Evolutionary conservation across 2,797 vertebrate species (phyloP), one percentile per base, ranked within the genome.

Genomic region (Sebastes miniatus): DNA sequence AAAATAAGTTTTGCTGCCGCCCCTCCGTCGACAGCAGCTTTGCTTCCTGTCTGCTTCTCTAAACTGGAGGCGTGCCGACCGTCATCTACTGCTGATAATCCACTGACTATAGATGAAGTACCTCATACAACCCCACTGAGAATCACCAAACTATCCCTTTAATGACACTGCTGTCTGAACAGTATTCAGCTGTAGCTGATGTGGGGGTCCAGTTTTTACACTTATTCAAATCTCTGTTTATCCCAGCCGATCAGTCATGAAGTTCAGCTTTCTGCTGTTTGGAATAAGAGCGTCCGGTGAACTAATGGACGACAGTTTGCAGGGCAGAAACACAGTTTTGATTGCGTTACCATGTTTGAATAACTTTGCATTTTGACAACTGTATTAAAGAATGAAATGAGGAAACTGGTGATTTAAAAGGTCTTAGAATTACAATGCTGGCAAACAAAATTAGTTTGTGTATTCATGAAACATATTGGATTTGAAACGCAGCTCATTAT

Each of bases 321-420:
- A 29, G 69, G 57, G 71, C 22, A 56, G 34, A 81, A 81, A 83
- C 68, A 79, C 47, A 68, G 73, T 83, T 88, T 77, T 89, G 73
- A 91, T 80, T 83, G 64, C 69, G 62, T 73, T 83, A 57, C 76
- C 73, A 83, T 16, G 20, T 88, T 87, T 85, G 70, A 91, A 85
- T 91, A 88, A 85, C 70, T 89, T 90, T 72, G 81, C 83, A 83
- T 88, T 92, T 86, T 89, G 83, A 92, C 74, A 88, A 77, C 62
- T 80, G 76, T 67, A 78, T 84, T 86, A 85, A 20, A 72, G 86
- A 88, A 82, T 31, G 31, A 90, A 88, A 84, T 39, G 68, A 86
- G 74, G 58, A 79, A 81, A 76, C 31, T 29, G 68, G 9, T 75
- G 29, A 84, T 85, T 84, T 82, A 74, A 86, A 83, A 85, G 61